Percentiles rank a stretch among this genome's conserved stretches.
Evolutionary conservation across 2,888 invertebrate species (phyloP).

Genomic region (Iphiclides podalirius): DNA sequence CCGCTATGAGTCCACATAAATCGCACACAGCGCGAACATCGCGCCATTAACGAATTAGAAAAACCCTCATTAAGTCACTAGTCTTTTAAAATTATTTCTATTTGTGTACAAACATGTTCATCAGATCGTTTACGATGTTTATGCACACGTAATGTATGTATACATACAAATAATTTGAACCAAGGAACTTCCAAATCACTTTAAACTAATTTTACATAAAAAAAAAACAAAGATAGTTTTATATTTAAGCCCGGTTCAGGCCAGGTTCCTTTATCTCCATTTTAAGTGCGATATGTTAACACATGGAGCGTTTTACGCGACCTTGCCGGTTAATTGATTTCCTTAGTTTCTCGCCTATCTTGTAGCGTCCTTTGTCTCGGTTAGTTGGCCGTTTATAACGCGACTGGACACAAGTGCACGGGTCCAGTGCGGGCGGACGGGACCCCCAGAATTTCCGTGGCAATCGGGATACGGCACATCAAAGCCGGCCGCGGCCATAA

Average conservation of each 20-base stretch:
- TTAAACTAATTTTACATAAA: too few species aligned
- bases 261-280: background rate
- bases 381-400: background rate
- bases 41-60: background rate
- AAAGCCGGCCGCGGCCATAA: conserved; percentile 72
- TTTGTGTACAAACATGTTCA: too few species aligned
- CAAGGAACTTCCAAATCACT: too few species aligned
- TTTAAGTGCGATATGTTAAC: conserved; percentile 3
- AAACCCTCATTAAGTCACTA: too few species aligned
- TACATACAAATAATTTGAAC: too few species aligned
- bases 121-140: too few species aligned
- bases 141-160: too few species aligned
- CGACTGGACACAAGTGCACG: background rate
- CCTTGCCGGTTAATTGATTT: conserved; percentile 16
- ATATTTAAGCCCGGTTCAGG: too few species aligned
- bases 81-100: too few species aligned
- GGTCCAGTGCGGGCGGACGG: conserved; percentile 7
- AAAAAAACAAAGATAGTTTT: too few species aligned
- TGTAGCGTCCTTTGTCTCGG: conserved; percentile 3
- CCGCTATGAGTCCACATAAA: background rate
- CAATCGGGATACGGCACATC: conserved; percentile 57
- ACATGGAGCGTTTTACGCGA: background rate
- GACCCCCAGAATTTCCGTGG: conserved; percentile 41
- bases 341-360: conserved; percentile 12
- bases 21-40: background rate